Conservation (phyloP, 1,140 invertebrate species). For the Euschistus heros region DNA sequence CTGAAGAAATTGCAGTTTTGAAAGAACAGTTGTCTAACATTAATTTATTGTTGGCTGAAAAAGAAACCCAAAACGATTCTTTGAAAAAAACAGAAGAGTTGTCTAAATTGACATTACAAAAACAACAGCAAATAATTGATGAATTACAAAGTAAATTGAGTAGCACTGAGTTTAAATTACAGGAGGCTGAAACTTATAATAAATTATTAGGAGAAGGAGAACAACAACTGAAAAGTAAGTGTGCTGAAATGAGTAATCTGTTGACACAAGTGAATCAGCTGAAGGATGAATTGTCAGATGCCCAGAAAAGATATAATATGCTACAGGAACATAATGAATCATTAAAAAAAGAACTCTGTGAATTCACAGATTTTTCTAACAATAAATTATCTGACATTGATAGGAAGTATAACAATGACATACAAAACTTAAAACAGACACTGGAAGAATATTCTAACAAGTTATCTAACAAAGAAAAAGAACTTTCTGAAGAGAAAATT, state of each 20-base stretch:
- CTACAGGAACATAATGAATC: conserved; percentile 10
- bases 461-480: conserved; percentile 38
- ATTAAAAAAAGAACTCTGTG: conserved; percentile 5
- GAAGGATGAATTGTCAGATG: conserved; percentile 6
- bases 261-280: conserved; percentile 28
- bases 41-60: conserved; percentile 29
- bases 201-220: conserved; percentile 31
- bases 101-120: conserved; percentile 26
- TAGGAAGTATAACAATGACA: conserved; percentile 38
- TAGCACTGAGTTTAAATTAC: conserved; percentile 25
- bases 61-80: conserved; percentile 34
- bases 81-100: conserved; percentile 25
- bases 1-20: conserved; percentile 31
- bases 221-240: conserved; percentile 38
- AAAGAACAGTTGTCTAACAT: conserved; percentile 14
- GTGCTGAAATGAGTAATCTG: conserved; percentile 36
- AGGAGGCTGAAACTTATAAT: conserved; percentile 11
- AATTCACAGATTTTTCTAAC: conserved; percentile 9
- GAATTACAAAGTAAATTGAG: conserved; percentile 31
- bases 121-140: conserved; percentile 28
- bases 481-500: conserved; percentile 39
- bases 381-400: conserved; percentile 38
- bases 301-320: conserved; percentile 14
- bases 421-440: conserved; percentile 36
- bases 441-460: conserved; percentile 25